A percentile compares a stretch with the other conserved stretches of the same genome.
Evolutionary conservation across 2,113 vertebrate species (phyloP).

Genomic region (Budorcas taxicolor): DNA sequence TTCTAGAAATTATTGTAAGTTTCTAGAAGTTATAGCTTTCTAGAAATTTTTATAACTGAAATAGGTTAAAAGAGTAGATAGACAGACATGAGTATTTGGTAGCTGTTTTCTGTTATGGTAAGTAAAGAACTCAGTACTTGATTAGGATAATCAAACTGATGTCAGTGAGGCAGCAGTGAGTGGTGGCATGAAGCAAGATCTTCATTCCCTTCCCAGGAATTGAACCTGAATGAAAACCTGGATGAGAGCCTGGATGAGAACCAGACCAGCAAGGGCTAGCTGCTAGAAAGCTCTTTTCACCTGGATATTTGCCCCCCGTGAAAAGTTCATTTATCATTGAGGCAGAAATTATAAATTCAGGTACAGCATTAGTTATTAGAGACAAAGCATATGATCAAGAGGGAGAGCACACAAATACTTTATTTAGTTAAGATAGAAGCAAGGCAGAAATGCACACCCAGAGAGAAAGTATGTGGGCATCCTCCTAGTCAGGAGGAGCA

Average conservation of each 20-base stretch:
- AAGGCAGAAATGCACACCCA: neutral
- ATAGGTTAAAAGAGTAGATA: neutral
- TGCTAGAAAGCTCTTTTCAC: neutral
- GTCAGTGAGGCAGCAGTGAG: neutral
- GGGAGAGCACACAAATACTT: neutral
- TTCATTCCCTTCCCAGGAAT: neutral
- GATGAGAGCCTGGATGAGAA: neutral
- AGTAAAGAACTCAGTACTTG: neutral
- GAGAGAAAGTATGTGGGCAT: fast-evolving
- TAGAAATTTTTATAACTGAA: neutral
- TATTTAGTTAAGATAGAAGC: neutral
- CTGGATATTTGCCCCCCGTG: neutral
- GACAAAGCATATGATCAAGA: neutral
- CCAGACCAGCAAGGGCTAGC: neutral
- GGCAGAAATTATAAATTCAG: neutral
- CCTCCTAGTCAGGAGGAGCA: fast-evolving
- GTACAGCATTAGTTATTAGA: neutral
- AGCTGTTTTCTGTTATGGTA: neutral
- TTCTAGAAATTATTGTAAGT: neutral
- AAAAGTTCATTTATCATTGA: neutral
- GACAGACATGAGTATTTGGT: neutral
- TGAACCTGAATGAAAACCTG: neutral
- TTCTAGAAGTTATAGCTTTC: neutral
- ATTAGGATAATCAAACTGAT: neutral
- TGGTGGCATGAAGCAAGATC: neutral